Evolutionary conservation across 2,113 vertebrate genomes (phyloP).

Genomic region (Nyctibius bracteatus): DNA sequence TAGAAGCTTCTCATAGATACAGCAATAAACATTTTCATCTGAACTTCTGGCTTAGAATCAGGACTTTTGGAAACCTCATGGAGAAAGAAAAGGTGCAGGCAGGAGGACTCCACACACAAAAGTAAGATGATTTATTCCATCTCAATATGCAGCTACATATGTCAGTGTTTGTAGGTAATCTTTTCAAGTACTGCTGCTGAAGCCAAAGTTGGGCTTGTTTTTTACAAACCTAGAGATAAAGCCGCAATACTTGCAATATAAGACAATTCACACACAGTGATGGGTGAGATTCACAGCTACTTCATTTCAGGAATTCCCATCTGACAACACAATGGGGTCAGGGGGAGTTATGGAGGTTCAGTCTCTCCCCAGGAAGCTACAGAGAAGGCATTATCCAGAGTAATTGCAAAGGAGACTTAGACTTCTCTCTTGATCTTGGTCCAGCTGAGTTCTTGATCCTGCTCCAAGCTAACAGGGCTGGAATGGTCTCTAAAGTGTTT

Average conservation of each 20-base stretch:
- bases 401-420: background rate
- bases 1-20: background rate
- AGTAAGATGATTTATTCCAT: background rate
- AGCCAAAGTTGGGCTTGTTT: background rate
- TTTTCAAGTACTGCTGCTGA: background rate
- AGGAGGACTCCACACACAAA: background rate
- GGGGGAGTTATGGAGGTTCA: background rate
- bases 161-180: background rate
- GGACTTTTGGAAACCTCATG: background rate
- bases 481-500: background rate
- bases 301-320: background rate
- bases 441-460: background rate
- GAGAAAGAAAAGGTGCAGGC: background rate
- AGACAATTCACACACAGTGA: background rate
- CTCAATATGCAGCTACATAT: background rate
- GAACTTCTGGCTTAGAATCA: background rate
- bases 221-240: background rate
- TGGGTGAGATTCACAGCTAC: background rate
- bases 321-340: background rate
- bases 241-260: background rate
- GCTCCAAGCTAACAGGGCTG: background rate
- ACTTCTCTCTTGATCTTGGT: background rate
- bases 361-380: background rate
- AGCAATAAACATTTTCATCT: background rate
- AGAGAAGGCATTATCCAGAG: background rate